Base-by-base conservation (phyloP, 2,888 invertebrate genomes). In the Tortricodes alternella region DNA sequence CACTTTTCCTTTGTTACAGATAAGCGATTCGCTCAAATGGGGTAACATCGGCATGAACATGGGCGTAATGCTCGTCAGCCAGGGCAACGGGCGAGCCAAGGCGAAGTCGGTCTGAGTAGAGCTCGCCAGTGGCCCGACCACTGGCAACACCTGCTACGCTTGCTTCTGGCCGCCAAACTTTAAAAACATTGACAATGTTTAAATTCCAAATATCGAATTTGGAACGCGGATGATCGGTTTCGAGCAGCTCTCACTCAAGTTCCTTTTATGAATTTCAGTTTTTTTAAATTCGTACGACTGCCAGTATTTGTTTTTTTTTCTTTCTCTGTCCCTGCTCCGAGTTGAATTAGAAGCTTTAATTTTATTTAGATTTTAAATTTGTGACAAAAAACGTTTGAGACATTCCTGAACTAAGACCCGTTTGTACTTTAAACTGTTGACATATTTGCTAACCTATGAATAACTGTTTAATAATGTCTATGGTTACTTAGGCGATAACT, bases 11-110 rank as follows among this genome's bases (percentile, higher is more conserved):
- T 89, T 86, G 90, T 93, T 92, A 39, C 91, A 94, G 94, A 93
- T 94, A 84, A 93, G 93, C 80, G 94, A 94, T 86, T 93, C 93
- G 76, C 91, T 93, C 64, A 94, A 93, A 84, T 94, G 94, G 94
- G 93, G 94, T 73, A 93, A 92, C 82, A 92, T 94, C 72, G 94
- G 94, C 74, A 93, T 94, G 91, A 94, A 92, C 75, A 93, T 93
- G 82, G 94, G 94, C 67, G 92, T 94, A 65, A 85, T 93, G 83
- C 89, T 94, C 63, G 90, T 94, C 67, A 92, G 89, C 80, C 93
- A 92, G 78, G 83, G 68, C 70, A 68, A 71, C 43, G 66, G 59
- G 49, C 76, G 85, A 66, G 73, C 82, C 61, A 90, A 89, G 68
- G 89, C 84, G 21, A 87, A 85, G 66, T 90, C 90, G 24, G 89